Evolutionary conservation across 2,888 invertebrate genomes (phyloP).

Genomic region (Aphidoletes aphidimyza): DNA sequence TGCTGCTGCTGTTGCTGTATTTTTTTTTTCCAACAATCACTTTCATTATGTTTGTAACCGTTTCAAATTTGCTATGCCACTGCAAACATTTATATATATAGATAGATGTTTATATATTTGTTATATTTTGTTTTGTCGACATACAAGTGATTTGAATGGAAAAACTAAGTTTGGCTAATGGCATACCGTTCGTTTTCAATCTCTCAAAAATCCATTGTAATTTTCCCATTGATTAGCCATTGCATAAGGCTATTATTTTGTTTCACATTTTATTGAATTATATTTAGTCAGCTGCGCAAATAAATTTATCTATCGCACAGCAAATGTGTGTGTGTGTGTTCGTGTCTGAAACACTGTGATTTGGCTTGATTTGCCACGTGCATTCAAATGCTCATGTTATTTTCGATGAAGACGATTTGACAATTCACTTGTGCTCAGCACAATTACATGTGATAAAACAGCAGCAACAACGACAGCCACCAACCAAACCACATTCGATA

Average conservation of each 20-base stretch:
- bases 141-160: background rate
- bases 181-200: background rate
- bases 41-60: constrained; percentile 2
- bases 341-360: no score
- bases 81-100: constrained; percentile 19
- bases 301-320: background rate
- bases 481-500: no score
- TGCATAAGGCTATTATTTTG: constrained; percentile 49
- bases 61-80: background rate
- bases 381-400: background rate
- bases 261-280: constrained; percentile 32
- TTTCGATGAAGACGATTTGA: background rate
- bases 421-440: background rate
- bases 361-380: constrained; percentile 7
- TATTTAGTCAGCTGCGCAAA: constrained; percentile 41
- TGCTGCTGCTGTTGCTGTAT: background rate
- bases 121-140: background rate
- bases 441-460: no score
- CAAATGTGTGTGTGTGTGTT: no score
- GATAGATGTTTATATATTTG: no score
- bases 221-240: constrained; percentile 27
- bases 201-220: background rate
- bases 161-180: background rate
- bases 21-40: constrained; percentile 31
- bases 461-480: no score